Percentiles rank a stretch among this genome's conserved stretches.
phyloP scores from a whole-genome alignment of 2,797 vertebrate species.

The Gobionotothen gibberifrons region DNA sequence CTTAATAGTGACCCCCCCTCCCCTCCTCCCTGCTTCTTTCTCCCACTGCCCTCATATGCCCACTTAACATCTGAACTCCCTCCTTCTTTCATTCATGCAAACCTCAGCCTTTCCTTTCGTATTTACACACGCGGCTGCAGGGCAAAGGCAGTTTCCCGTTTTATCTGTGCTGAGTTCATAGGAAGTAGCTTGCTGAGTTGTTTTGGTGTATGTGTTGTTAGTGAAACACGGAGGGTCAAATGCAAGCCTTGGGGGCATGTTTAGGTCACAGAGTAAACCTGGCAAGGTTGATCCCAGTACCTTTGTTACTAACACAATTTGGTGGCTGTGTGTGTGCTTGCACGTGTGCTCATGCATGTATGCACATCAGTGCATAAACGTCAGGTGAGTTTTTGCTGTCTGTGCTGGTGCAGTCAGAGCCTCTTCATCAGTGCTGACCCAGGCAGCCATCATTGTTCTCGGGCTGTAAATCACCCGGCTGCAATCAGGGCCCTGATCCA shows the following conservation, averaged over 20 bases:
- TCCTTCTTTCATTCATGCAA: constrained; percentile 68
- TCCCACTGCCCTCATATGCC: constrained; percentile 63
- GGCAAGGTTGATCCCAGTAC: constrained; percentile 28
- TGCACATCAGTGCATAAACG: constrained; percentile 52
- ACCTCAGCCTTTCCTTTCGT: constrained; percentile 68
- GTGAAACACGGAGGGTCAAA: constrained; percentile 77
- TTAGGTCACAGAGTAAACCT: constrained; percentile 63
- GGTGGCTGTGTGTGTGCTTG: constrained; percentile 1
- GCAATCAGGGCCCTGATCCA: constrained; percentile 85
- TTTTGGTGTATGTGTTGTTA: constrained; percentile 79
- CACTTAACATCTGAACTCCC: constrained; percentile 81
- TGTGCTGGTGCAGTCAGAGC: constrained; percentile 57
- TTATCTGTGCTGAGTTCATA: constrained; percentile 73
- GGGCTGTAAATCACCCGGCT: constrained; percentile 82
- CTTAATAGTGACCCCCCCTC: constrained; percentile 56
- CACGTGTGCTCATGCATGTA: constrained; percentile 48
- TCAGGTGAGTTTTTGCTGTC: constrained; percentile 73
- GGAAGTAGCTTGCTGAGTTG: constrained; percentile 83
- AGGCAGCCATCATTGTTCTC: constrained; percentile 82
- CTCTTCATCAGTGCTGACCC: constrained; percentile 79
- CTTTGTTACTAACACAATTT: constrained; percentile 41
- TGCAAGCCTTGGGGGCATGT: constrained; percentile 64
- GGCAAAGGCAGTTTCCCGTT: constrained; percentile 68
- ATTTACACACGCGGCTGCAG: constrained; percentile 74
- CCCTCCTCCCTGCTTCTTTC: constrained; percentile 32